These are phyloP conservation scores for Drosophila pandora DNA, from an alignment of 1,140 invertebrate genomes.

Conservation along the genomic window DNA sequence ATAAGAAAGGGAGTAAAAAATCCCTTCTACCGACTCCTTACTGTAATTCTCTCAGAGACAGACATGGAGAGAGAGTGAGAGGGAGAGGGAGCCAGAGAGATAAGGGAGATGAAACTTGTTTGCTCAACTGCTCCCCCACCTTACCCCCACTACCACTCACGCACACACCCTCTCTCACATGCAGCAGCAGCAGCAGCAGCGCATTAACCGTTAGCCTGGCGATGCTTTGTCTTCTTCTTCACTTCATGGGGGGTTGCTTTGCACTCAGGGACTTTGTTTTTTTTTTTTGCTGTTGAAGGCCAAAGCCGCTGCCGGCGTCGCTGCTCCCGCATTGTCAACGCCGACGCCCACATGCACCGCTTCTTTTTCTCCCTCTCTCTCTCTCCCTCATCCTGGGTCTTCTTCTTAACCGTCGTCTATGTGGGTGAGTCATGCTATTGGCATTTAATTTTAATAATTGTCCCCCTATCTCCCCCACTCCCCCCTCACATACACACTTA, in stretches of 20 bases:
- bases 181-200: conserved; percentile 26
- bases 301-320: conserved; percentile 41
- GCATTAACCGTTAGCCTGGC: conserved; percentile 57
- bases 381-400: conserved; percentile 13
- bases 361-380: conserved; percentile 42
- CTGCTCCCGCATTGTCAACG: conserved; percentile 37
- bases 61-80: background rate
- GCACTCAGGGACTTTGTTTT: conserved; percentile 8
- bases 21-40: conserved; percentile 2
- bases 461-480: background rate
- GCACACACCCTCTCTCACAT: conserved; percentile 10
- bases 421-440: conserved; percentile 68
- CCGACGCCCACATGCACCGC: conserved; percentile 73
- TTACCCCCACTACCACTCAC: background rate
- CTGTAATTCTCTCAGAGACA: conserved; percentile 3
- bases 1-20: no score
- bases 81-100: background rate
- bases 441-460: conserved; percentile 51
- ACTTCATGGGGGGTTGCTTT: conserved; percentile 71
- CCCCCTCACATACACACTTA: conserved; percentile 46
- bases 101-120: conserved; percentile 46
- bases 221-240: conserved; percentile 35
- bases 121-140: conserved; percentile 18
- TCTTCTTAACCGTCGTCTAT: background rate
- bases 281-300: conserved; percentile 60